Base-by-base conservation (phyloP, 2,888 invertebrate species). In the Ditylenchus weischeri region DNA sequence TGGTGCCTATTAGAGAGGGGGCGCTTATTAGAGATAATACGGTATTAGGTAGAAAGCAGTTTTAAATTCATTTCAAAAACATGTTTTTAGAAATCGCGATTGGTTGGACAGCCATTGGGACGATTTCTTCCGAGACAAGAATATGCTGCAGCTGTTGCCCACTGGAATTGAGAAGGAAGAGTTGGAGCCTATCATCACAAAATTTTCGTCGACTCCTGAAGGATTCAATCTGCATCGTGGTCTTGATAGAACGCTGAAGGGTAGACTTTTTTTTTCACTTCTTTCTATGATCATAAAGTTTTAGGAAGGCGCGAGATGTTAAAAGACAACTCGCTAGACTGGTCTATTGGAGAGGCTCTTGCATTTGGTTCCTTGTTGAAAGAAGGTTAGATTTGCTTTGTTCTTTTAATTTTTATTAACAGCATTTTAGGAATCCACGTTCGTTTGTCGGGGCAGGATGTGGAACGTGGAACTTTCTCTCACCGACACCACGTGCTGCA, bases 341-440 rank as follows among this genome's bases (percentile, higher is more conserved):
- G 98, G 98, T 95, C 98, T 7, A 86, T 98, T 65, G 98, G 90
- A n/a, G 98, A 99, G 86, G 95, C 94, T 0, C 90, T 99, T 89
- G 95, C 98, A 1, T 96, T 95, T 83, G 98, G 98, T 8, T 92
- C 95, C 0, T 87, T 99, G 72, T 87, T 99, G 54, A 93, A 93
- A 85, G 96, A 99, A 83, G 96, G 81, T 70, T 72, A 69, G 49
- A 72, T 75, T 61, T 15, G 19, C 19, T 35, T 64, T 8, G 18
- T 23, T 15, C 19, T 64, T 23, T 36, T 58, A 62, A 75, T 76
- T 6, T 68, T 29, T 66, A 21, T 3, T 48, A 0, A 6, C 18
- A 18, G 51, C 21, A n/a, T 61, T 61, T 13, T 18, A 70, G 74
- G 95, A 74, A 90, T 93, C 76, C 96, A 96, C 83, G 95, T 98